phyloP scores from a whole-genome alignment of 2,113 vertebrate genomes.

The Peromyscus maniculatus region DNA sequence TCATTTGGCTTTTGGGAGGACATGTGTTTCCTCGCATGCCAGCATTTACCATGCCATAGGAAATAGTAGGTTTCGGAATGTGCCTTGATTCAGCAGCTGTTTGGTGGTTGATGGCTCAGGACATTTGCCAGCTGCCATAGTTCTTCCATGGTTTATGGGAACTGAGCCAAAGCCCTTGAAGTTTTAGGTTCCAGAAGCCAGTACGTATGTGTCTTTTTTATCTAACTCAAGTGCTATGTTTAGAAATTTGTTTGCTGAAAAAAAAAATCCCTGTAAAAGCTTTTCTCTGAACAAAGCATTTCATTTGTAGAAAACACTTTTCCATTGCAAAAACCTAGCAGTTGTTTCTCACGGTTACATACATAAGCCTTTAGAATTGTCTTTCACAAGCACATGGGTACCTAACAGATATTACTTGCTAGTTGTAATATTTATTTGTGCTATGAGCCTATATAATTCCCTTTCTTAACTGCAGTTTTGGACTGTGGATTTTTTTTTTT shows the following conservation, averaged over 20 bases:
- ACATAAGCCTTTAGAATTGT: conserved; percentile 30
- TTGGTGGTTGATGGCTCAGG: conserved; percentile 47
- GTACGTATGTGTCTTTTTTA: conserved; percentile 36
- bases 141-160: conserved; percentile 8
- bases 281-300: neutral
- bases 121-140: conserved; percentile 71
- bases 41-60: conserved; percentile 54
- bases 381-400: conserved; percentile 41
- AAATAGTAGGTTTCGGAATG: conserved; percentile 62
- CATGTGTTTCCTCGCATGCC: conserved; percentile 49
- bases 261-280: neutral
- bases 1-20: conserved; percentile 60
- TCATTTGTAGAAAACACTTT: conserved; percentile 17
- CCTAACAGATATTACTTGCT: conserved; percentile 24
- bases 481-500: neutral
- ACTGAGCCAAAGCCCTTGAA: neutral
- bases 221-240: conserved; percentile 58
- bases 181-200: conserved; percentile 27
- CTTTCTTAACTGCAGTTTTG: neutral
- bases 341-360: conserved; percentile 39
- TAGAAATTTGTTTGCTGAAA: conserved; percentile 37
- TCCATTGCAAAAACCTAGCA: conserved; percentile 55
- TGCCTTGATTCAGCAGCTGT: conserved; percentile 78
- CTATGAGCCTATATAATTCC: conserved; percentile 36
- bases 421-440: conserved; percentile 60